phyloP scores from a whole-genome alignment of 2,888 invertebrate genomes.

The Drosophila mettleri region DNA sequence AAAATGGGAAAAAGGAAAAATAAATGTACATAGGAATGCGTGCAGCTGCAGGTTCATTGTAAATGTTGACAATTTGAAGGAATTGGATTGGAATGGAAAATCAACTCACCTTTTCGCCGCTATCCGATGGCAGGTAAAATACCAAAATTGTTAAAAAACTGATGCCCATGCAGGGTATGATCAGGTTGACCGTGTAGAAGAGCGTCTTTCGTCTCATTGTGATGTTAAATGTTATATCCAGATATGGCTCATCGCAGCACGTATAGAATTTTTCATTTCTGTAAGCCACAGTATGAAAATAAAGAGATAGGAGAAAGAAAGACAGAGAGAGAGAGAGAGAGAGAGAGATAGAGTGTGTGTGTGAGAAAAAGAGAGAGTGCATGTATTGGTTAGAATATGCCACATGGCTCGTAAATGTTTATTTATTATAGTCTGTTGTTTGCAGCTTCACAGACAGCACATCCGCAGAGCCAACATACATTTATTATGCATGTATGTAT shows the following conservation, averaged over 20 bases:
- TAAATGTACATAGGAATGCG: slow-evolving; percentile 12
- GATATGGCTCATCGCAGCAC: slow-evolving; percentile 98
- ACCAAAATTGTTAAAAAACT: slow-evolving; percentile 98
- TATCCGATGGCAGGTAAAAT: slow-evolving; percentile 98
- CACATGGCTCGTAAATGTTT: slow-evolving; percentile 48
- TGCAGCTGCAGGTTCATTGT: slow-evolving; percentile 24
- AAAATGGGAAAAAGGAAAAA: neutral
- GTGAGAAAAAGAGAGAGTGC: slow-evolving; percentile 4
- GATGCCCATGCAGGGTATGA: slow-evolving; percentile 98
- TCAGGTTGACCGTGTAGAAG: slow-evolving; percentile 98
- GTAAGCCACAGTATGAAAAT: slow-evolving; percentile 44
- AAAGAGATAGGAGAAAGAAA: slow-evolving; percentile 75
- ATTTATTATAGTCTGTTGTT: slow-evolving; percentile 57
- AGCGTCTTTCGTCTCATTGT: slow-evolving; percentile 98
- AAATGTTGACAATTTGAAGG: slow-evolving; percentile 2
- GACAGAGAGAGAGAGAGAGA: slow-evolving; percentile 3
- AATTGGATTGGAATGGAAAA: neutral
- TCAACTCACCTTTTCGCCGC: slow-evolving; percentile 95
- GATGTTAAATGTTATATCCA: slow-evolving; percentile 98
- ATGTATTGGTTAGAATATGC: slow-evolving; percentile 31
- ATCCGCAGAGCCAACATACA: slow-evolving; percentile 46
- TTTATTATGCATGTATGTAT: slow-evolving; percentile 7
- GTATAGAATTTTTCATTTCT: slow-evolving; percentile 97
- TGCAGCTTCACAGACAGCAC: slow-evolving; percentile 35
- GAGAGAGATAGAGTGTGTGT: too few species aligned